Evolutionary conservation across 2,797 vertebrate species (phyloP), one percentile per base, ranked within the genome.

Genomic region (Tympanoctomys barrerae): DNA sequence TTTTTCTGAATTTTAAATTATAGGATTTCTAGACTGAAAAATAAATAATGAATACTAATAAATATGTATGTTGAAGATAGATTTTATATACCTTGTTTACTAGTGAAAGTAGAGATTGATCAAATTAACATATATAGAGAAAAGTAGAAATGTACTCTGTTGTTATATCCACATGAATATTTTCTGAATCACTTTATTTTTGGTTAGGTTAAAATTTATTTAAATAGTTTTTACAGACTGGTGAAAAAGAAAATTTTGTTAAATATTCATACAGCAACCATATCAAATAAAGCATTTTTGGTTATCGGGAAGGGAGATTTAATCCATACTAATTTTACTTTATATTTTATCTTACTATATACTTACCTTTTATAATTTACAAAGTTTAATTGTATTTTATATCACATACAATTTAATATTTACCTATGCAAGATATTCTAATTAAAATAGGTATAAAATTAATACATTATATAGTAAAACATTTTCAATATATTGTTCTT

Each of bases 1-100:
- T 88, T 26, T 90, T 71, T 59, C 70, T 85, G 26, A 81, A 3
- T 82, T 97, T 88, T 91, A 28, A 91, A 91, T 78, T 90, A 54
- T 77, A 77, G 5, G 87, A 80, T 84, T 90, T 82, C 66, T 80
- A 54, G 54, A 66, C 36, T 84, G 62, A 73, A 49, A 49, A 10
- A 49, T 49, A 49, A 49, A 49, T 49, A 49, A 49, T 49, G 46
- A 46, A 42, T 64, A 31, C 18, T 62, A n/a, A 71, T 92, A 92
- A 75, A 12, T 90, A 42, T 42, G 22, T 26, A 52, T 18, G 57
- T 71, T 80, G 84, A 59, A 68, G 77, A 79, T 24, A 42, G 16
- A 62, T 80, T 89, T 88, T 68, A 52, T 79, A 77, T 64, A 78
- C 68, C 18, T 46, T 71, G 2, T 21, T 91, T 9, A 57, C 13